phyloP scores from a whole-genome alignment of 2,888 invertebrate genomes.

The Metallyticus violacea region DNA sequence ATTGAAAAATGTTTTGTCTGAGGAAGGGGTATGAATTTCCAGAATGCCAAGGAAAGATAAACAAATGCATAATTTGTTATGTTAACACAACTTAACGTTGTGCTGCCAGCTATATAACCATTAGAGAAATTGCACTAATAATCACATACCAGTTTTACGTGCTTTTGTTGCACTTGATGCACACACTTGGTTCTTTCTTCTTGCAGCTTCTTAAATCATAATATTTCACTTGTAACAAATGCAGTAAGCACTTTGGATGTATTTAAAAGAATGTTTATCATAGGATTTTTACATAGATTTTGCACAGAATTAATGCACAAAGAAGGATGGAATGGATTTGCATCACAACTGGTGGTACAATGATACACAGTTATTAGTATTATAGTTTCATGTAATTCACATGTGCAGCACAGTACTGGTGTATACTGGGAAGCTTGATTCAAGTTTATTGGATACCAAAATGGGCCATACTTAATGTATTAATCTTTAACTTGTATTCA shows the following conservation, averaged over 20 bases:
- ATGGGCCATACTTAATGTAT: no score
- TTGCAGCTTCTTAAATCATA: background rate
- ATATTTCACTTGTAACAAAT: background rate
- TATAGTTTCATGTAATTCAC: background rate
- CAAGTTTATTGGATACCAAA: no score
- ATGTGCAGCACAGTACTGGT: background rate
- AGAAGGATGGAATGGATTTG: background rate
- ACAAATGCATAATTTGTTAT: background rate
- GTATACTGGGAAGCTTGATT: no score
- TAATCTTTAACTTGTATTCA: no score
- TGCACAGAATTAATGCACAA: background rate
- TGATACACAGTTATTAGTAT: background rate
- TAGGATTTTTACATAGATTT: background rate
- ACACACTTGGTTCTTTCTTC: background rate
- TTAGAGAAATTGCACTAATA: background rate
- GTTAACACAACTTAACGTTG: background rate
- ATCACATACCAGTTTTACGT: background rate
- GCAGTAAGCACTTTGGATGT: background rate
- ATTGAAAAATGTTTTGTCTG: background rate
- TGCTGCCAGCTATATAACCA: background rate
- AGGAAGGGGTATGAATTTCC: background rate
- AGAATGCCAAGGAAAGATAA: background rate
- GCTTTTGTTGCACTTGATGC: conserved; percentile 8
- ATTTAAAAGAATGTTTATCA: background rate
- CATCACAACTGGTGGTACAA: background rate